These are phyloP conservation scores for Ormyrus nitidulus DNA, from an alignment of 2,888 invertebrate genomes.

Conservation along the genomic window DNA sequence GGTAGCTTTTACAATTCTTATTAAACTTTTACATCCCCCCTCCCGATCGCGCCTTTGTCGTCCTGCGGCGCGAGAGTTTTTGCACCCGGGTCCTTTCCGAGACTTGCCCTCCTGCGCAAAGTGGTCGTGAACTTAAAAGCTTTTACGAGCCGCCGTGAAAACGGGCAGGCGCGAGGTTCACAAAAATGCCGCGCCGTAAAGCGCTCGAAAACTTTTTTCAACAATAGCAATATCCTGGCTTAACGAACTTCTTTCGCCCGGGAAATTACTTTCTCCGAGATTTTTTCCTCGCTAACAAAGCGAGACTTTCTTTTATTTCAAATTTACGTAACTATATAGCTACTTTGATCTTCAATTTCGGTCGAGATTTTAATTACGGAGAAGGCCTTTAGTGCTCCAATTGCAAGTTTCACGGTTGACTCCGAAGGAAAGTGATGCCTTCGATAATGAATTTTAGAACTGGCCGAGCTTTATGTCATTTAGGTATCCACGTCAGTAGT, in stretches of 20 bases:
- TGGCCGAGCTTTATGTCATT: not conserved
- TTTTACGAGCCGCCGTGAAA: conserved; percentile 30
- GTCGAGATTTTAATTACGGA: not conserved
- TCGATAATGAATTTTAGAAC: not conserved
- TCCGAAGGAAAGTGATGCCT: not conserved
- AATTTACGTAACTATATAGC: not conserved
- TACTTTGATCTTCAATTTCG: not conserved
- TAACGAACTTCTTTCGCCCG: conserved; percentile 16
- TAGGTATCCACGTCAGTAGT: not conserved
- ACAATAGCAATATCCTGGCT: conserved; percentile 20
- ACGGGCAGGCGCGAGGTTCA: conserved; percentile 4
- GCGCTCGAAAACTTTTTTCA: conserved; percentile 12
- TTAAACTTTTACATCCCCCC: conserved; percentile 27
- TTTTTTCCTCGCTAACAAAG: not conserved
- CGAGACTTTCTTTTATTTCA: conserved; percentile 5
- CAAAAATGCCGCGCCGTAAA: conserved; percentile 6
- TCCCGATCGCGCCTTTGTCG: conserved; percentile 24
- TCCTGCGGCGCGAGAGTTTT: not conserved
- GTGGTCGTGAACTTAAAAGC: conserved; percentile 36
- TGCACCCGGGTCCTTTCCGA: conserved; percentile 1
- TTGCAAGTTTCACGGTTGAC: not conserved
- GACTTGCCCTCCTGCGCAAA: conserved; percentile 26
- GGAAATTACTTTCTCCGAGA: conserved; percentile 32
- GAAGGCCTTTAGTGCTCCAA: too few relatives aligned
- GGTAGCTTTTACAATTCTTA: not conserved